Evolutionary conservation across 2,113 vertebrate genomes (phyloP).

Genomic region (Ochotona princeps): DNA sequence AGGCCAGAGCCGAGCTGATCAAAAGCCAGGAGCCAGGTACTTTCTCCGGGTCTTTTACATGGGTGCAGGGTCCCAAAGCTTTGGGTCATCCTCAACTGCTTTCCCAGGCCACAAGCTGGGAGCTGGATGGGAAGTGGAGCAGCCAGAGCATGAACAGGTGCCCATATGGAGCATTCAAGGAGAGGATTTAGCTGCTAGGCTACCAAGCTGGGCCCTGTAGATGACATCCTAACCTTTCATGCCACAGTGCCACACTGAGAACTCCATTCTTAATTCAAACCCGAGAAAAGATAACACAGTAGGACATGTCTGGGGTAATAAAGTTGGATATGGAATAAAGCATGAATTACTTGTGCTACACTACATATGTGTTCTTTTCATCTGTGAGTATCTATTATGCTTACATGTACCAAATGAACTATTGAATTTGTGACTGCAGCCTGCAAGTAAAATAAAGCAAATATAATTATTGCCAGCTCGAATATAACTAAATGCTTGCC

Average conservation of each 20-base stretch:
- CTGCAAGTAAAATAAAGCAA: slow-evolving; percentile 15
- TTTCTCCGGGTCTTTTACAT: too few species aligned
- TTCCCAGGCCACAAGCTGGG: too few species aligned
- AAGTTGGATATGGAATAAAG: slow-evolving; percentile 21
- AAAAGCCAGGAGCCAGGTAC: too few species aligned
- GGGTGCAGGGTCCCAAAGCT: too few species aligned
- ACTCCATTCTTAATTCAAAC: slow-evolving; percentile 36
- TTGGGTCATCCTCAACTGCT: too few species aligned
- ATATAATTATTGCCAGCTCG: slow-evolving; percentile 8
- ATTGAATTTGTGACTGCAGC: background rate
- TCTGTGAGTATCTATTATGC: background rate
- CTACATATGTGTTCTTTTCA: background rate
- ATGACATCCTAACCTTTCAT: too few species aligned
- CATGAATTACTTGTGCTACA: background rate
- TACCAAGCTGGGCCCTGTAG: too few species aligned
- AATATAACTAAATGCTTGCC: slow-evolving; percentile 6
- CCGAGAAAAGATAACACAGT: slow-evolving; percentile 5
- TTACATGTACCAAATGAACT: slow-evolving; percentile 1
- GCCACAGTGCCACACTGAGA: background rate
- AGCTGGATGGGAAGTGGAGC: too few species aligned
- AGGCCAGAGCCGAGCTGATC: too few species aligned
- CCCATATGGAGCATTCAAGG: too few species aligned
- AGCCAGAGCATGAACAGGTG: too few species aligned
- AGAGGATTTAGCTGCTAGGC: too few species aligned
- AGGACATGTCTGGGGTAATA: slow-evolving; percentile 19